Base-by-base conservation (phyloP, 1,140 invertebrate species). In the Heliothis subflexa region DNA sequence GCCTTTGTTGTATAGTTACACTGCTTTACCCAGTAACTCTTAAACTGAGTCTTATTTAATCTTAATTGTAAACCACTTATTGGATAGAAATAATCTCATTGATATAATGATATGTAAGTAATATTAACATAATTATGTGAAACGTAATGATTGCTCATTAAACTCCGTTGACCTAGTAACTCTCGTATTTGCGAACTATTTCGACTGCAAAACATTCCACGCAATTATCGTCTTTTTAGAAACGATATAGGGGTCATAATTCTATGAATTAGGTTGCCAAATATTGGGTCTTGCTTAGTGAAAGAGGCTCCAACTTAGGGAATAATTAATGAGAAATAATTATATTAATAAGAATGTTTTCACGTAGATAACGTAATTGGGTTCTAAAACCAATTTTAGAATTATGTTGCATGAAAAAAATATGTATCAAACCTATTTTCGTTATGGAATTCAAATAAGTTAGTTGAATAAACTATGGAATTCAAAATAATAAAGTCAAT, bases 401-500 rank as follows among this genome's bases (percentile, higher is more conserved):
- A 21, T 25, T 55, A 11, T 21, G 7, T 7, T 25, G 2, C 9
- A 25, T 11, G 12, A 25, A 21, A 13, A 4, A 25, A 57, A 57
- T 12, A 57, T 16, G n/a, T 13, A n/a, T 25, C 18, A 25, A 25
- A 16, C 5, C 12, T 10, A 59, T 13, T 45, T 45, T 40, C 14
- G 9, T 45, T 2, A 2, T 62, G 28, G n/a, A 45, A 11, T 62
- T 21, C 3, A 14, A 49, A 47, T 47, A 21, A 14, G n/a, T 45
- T 7, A 40, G 5, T 40, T 40, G 5, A 5, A 40, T 40, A 40
- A 13, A n/a, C 33, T 14, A 9, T 68, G 11, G 33, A 62, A 80
- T 18, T 78, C 25, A 77, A 62, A 73, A 16, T 45, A 62, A 33
- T 55, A 78, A 62, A 83, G 70, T 61, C 25, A 55, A 70, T 70